Conservation (phyloP, 2,797 vertebrate genomes). For the Eospalax fontanierii region DNA sequence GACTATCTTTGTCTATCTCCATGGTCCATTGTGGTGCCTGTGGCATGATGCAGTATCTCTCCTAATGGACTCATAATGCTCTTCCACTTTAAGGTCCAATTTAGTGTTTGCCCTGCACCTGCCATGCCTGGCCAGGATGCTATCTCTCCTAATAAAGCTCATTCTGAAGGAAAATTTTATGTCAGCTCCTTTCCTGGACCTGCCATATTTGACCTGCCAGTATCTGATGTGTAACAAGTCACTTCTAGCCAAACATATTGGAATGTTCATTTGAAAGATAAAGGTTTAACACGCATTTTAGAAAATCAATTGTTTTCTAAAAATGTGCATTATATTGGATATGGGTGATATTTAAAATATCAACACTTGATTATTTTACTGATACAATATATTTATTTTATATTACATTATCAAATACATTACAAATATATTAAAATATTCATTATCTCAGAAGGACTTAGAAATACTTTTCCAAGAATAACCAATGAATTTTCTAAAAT, state of each 20-base stretch:
- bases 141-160: not conserved
- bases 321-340: not conserved
- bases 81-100: not conserved
- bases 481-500: constrained; percentile 41
- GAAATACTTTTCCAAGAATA: constrained; percentile 48
- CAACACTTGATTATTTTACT: constrained; percentile 56
- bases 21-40: not conserved
- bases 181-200: not conserved
- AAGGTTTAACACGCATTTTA: constrained; percentile 17
- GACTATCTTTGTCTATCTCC: too few relatives aligned
- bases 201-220: not conserved
- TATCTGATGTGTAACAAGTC: not conserved
- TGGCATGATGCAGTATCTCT: not conserved
- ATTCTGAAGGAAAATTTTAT: not conserved
- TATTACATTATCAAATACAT: constrained; percentile 42
- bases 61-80: not conserved
- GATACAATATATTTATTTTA: constrained; percentile 43
- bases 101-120: too few relatives aligned
- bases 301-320: not conserved
- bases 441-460: constrained; percentile 39
- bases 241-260: not conserved
- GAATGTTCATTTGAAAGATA: not conserved
- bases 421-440: too few relatives aligned
- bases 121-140: not conserved
- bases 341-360: not conserved